Percentiles rank a stretch among this genome's conserved stretches.
These are phyloP conservation scores for Amia ocellicauda DNA, from an alignment of 2,113 vertebrate species.

Conservation along the genomic window DNA sequence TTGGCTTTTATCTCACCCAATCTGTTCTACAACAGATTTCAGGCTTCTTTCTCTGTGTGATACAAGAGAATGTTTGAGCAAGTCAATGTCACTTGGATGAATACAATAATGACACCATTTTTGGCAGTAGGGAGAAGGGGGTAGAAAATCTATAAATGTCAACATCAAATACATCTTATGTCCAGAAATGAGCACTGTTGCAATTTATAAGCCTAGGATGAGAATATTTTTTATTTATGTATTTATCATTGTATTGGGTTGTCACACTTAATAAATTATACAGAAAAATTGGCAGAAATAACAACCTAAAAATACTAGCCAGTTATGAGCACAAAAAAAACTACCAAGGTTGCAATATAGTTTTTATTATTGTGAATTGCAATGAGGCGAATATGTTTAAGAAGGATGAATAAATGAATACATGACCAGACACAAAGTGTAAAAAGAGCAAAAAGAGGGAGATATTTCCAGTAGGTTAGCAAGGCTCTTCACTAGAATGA, in stretches of 20 bases:
- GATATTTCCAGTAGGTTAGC: too few species aligned
- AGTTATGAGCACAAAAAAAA: too few species aligned
- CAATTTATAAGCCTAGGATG: background rate
- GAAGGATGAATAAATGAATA: too few species aligned
- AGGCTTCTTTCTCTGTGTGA: background rate
- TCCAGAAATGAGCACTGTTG: background rate
- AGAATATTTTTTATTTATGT: background rate
- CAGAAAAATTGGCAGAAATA: background rate
- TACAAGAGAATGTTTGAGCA: background rate
- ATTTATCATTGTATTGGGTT: background rate
- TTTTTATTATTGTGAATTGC: too few species aligned
- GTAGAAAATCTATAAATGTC: background rate
- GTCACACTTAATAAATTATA: background rate
- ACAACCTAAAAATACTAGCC: too few species aligned
- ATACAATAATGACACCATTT: background rate
- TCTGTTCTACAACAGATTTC: background rate
- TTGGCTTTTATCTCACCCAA: background rate
- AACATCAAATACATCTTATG: slow-evolving; percentile 1
- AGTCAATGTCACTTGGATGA: background rate
- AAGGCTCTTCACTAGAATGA: too few species aligned
- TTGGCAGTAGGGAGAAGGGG: background rate
- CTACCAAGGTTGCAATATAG: too few species aligned
- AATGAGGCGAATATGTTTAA: too few species aligned
- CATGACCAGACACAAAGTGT: too few species aligned
- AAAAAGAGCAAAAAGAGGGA: too few species aligned